Evolutionary conservation across 2,888 invertebrate genomes (phyloP), one percentile per base, ranked within the genome.

Genomic region (Caenorhabditis auriculariae): DNA sequence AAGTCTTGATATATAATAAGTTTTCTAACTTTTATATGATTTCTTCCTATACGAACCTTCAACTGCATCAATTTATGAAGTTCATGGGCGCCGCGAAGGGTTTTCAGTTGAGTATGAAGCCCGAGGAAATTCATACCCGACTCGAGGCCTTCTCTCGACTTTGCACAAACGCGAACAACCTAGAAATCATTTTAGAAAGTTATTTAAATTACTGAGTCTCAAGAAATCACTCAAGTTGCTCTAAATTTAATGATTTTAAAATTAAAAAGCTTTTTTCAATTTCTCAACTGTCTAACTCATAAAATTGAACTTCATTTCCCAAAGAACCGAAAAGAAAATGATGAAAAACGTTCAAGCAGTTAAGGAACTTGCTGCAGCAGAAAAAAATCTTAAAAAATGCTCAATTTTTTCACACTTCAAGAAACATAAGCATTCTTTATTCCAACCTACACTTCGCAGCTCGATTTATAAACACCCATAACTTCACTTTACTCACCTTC

Each of bases 91-190:
- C 90, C 90, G 56, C 94, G 93, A 86, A 96, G 88, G 53, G 91
- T 93, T 15, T 93, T 88, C 4, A 98, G 92, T 83, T 99, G 98
- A 82, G 95, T 93, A 83, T 98, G 98, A 37, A 99, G 85, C 0
- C 98, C 93, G 56, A 99, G 84, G 82, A 95, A 96, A 42, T 93
- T 91, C 0, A 98, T 95, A 0, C 93, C 92, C 0, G 95, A 95
- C 81, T 96, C 96, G 78, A 98, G 93, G 0, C 95, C 94, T 82
- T 99, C 98, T 28, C 98, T 87, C 0, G 93, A 93, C 83, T 98
- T 96, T 28, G 98, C 96, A 84, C 95, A 96, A 9, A 99, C 87
- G 0, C 98, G 87, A 2, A 98, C 93, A 56, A 85, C 65, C 63
- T 56, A 27, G 17, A 3, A 37, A 44, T 5, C 38, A 42, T 9